Evolutionary conservation across 2,113 vertebrate genomes (phyloP), one percentile per base, ranked within the genome.

Genomic region (Formicarius rufipectus): DNA sequence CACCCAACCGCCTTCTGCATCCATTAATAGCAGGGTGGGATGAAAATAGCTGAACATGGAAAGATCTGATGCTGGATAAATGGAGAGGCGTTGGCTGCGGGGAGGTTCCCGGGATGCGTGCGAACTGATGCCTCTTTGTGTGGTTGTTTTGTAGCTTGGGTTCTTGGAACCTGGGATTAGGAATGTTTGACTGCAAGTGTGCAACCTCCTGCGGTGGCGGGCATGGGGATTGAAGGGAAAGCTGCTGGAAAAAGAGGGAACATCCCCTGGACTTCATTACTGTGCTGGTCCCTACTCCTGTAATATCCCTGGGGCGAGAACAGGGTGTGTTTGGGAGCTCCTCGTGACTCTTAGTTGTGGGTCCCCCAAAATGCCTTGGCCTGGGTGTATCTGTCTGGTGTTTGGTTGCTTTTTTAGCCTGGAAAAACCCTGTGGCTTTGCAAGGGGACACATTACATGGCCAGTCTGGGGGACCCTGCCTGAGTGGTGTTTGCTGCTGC

Each of bases 11-110:
- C 85, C 86, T 89, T 44, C 53, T 87, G 74, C 84, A 76, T 89
- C 95, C 94, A 66, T 89, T 95, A 96, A 91, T 91, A 95, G 90
- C 19, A 7, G 83, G 84, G 92, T 73, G 89, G 90, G 95, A 95
- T 97, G 97, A 60, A 91, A 93, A 93, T 84, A 94, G 94, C 88
- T 87, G 90, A 93, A 90, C 6, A 7, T 40, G 64, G 37, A 53
- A n/a, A 92, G 93, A 85, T 95, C 1, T 4, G 0, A 7, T 93
- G 78, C 87, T 77, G 95, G 90, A 87, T 95, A 87, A 91, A 93
- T 17, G 77, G 30, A 11, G 79, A 82, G 92, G 73, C 56, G 37
- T 60, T 84, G 77, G 86, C 71, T 53, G 60, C 3, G 5, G 84
- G 68, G 78, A 64, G 63, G 91, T 40, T 91, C 82, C 73, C 2